Conservation (phyloP, 2,797 vertebrate species). For the Aphelocoma californica region DNA sequence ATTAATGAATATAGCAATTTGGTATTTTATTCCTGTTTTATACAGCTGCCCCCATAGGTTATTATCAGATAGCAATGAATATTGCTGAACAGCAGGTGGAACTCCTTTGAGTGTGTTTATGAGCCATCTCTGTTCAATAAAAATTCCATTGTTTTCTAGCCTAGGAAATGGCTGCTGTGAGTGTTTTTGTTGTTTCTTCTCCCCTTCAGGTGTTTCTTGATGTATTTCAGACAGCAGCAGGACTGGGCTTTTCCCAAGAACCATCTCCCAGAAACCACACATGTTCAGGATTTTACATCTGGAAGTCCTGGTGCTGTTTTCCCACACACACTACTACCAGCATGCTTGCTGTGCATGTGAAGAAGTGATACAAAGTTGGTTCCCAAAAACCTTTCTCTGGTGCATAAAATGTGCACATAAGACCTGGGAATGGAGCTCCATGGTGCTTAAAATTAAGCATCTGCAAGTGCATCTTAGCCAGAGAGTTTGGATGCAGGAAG, state of each 20-base stretch:
- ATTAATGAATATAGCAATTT: constrained; percentile 59
- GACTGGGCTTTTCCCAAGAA: neutral
- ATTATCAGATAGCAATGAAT: constrained; percentile 58
- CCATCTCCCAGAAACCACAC: neutral
- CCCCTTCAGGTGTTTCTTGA: neutral
- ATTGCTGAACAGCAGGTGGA: constrained; percentile 66
- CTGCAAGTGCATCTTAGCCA: neutral
- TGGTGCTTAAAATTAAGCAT: neutral
- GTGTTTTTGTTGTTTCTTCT: constrained; percentile 34
- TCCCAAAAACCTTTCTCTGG: neutral
- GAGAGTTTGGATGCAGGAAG: neutral
- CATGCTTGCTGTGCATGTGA: neutral
- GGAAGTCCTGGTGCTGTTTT: neutral
- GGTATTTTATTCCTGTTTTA: constrained; percentile 69
- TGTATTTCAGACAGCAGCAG: neutral
- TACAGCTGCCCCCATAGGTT: constrained; percentile 55
- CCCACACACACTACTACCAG: neutral
- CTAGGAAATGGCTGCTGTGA: constrained; percentile 45
- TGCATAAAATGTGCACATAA: neutral
- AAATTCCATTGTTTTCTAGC: constrained; percentile 65
- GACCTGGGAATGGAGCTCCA: neutral
- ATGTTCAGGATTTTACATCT: neutral
- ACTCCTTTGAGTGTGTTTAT: constrained; percentile 49
- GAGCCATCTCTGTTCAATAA: constrained; percentile 71
- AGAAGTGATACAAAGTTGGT: neutral